Conservation (phyloP, 2,888 invertebrate genomes). For the Cephus nigrinus region DNA sequence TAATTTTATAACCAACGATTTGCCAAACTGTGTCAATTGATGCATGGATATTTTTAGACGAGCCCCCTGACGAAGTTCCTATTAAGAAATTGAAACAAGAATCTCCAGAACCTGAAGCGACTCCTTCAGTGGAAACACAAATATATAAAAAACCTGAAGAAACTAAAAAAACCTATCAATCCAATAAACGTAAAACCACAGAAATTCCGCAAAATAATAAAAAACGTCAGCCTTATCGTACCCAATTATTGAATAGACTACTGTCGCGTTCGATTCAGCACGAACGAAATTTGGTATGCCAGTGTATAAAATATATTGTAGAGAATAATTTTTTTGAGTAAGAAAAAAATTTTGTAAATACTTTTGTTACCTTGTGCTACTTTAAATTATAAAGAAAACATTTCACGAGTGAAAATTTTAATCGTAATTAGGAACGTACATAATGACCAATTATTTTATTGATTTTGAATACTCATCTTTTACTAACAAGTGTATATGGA, state of each 20-base stretch:
- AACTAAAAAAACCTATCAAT: neutral
- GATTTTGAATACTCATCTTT: neutral
- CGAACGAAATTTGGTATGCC: conserved; percentile 87
- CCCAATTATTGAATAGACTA: conserved; percentile 74
- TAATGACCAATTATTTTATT: neutral
- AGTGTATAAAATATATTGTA: conserved; percentile 85
- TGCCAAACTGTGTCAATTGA: neutral
- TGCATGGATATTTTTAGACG: conserved; percentile 36
- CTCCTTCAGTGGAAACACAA: neutral
- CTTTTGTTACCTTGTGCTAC: neutral
- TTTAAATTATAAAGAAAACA: neutral
- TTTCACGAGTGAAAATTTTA: neutral
- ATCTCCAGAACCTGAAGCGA: neutral
- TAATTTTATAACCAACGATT: conserved; percentile 2
- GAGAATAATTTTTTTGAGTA: conserved; percentile 80
- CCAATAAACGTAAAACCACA: neutral
- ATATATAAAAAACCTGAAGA: neutral
- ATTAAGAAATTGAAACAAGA: conserved; percentile 43
- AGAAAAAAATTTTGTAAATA: conserved; percentile 27
- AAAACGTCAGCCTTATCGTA: conserved; percentile 12
- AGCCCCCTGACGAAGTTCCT: conserved; percentile 53
- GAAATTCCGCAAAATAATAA: conserved; percentile 7
- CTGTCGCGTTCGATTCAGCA: conserved; percentile 83
- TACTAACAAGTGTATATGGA: no score
- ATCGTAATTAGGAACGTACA: neutral